These are phyloP conservation scores for Lutjanus argentimaculatus DNA, from an alignment of 2,797 vertebrate genomes.

Conservation along the genomic window DNA sequence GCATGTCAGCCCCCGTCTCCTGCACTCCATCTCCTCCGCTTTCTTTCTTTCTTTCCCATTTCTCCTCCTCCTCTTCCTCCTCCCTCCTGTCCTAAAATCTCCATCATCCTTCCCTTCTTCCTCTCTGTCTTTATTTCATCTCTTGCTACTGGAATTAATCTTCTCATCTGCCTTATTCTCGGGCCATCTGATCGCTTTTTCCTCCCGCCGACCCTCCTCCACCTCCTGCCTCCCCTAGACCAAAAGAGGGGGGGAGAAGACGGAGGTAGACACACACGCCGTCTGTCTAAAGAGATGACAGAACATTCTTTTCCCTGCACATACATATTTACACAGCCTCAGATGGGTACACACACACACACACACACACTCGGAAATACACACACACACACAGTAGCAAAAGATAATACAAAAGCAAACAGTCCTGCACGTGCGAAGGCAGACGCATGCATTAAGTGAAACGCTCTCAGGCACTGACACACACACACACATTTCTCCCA, in stretches of 20 bases:
- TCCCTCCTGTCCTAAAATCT: slow-evolving; percentile 62
- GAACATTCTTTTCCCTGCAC: slow-evolving; percentile 55
- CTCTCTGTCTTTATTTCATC: slow-evolving; percentile 51
- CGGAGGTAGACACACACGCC: slow-evolving; percentile 47
- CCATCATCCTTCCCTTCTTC: slow-evolving; percentile 46
- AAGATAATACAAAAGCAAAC: slow-evolving; percentile 72
- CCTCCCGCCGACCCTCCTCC: slow-evolving; percentile 21
- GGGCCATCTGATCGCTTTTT: slow-evolving; percentile 63
- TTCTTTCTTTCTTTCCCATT: slow-evolving; percentile 38
- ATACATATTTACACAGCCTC: slow-evolving; percentile 69
- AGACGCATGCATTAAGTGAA: slow-evolving; percentile 68
- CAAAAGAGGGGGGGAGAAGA: background rate
- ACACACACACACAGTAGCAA: slow-evolving; percentile 36
- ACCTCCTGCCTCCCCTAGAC: slow-evolving; percentile 62
- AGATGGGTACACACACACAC: slow-evolving; percentile 29
- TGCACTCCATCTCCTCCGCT: slow-evolving; percentile 61
- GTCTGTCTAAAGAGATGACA: slow-evolving; percentile 70
- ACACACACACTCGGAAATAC: slow-evolving; percentile 19
- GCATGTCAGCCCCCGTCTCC: slow-evolving; percentile 69
- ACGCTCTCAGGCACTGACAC: slow-evolving; percentile 63
- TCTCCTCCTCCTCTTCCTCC: slow-evolving; percentile 31
- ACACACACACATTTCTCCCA: slow-evolving; percentile 74
- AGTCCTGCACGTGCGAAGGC: slow-evolving; percentile 72
- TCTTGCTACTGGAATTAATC: slow-evolving; percentile 59
- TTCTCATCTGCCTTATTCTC: slow-evolving; percentile 54